Conservation (phyloP, 2,113 vertebrate species). For the Tonatia bakeri region DNA sequence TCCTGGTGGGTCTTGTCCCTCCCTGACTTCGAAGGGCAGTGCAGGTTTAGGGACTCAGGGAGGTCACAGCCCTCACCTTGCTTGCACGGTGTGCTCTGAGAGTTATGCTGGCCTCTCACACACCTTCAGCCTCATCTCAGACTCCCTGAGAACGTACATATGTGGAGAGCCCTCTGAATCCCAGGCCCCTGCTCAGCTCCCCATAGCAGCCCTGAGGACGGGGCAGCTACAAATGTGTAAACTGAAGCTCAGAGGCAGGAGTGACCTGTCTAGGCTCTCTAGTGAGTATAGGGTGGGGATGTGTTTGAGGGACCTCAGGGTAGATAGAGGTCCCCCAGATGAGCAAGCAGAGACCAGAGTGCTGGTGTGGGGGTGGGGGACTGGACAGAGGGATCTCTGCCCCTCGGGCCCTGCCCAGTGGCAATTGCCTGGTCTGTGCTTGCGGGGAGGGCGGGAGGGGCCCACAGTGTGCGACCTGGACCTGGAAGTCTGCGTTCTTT, state of each 20-base stretch:
- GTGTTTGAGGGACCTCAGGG: neutral
- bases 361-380: neutral
- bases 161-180: neutral
- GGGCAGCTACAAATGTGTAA: neutral
- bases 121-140: neutral
- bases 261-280: neutral
- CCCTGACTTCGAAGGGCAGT: neutral
- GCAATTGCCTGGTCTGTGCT: neutral
- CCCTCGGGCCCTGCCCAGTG: neutral
- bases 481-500: neutral
- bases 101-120: neutral
- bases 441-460: no score
- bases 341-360: neutral
- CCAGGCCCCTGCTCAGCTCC: neutral
- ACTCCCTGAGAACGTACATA: neutral
- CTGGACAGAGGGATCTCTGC: neutral
- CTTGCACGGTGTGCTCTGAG: neutral
- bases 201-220: neutral
- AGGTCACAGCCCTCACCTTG: neutral
- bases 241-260: neutral
- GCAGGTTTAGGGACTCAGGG: neutral
- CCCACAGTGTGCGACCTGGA: neutral
- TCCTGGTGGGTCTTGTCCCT: neutral
- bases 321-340: neutral
- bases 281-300: neutral